Base-by-base conservation (phyloP, 1,140 invertebrate species). In the Colletes latitarsis region DNA sequence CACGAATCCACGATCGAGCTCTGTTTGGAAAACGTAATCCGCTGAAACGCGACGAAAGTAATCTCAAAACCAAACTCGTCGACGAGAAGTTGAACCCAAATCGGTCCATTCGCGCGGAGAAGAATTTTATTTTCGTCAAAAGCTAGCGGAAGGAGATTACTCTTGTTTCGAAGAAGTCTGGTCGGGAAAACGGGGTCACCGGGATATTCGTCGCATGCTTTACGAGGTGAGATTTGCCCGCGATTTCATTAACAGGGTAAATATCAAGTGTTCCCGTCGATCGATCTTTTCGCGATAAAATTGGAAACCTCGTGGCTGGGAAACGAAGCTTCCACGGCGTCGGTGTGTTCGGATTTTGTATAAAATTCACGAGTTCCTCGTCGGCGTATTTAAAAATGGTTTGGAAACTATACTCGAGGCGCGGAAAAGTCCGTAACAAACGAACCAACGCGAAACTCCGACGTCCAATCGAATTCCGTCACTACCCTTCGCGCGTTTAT, bases 61-160 rank as follows among this genome's bases (percentile, higher is more conserved):
- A 49, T 12, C 49, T 49, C 49, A n/a, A 6, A 17, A 21, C n/a
- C 9, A n/a, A 19, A 9, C 17, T 19, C 41, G 17, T 9, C 15
- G 8, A 46, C 17, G 63, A 12, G n/a, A 19, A 66, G 17, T 12
- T 10, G n/a, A 21, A 21, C 6, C n/a, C 6, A 12, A 49, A 10
- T 46, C 43, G 43, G 5, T 43, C 10, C 64, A 14, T 46, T n/a
- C n/a, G n/a, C 3, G 14, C 10, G 43, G 43, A 49, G 43, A 49
- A 49, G n/a, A 21, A 67, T 67, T 43, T 67, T 67, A 67, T 67
- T 67, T 67, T 67, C 19, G 64, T 67, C 64, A 43, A 21, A 67
- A 49, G 64, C 64, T 14, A 19, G 43, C 43, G 41, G 41, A 66
- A 66, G 43, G n/a, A 46, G 17, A 46, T 41, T 58, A 21, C 57